A percentile compares a stretch with the other conserved stretches of the same genome.
Evolutionary conservation across 2,797 vertebrate species (phyloP).

Genomic region (Arnoldichthys spilopterus): DNA sequence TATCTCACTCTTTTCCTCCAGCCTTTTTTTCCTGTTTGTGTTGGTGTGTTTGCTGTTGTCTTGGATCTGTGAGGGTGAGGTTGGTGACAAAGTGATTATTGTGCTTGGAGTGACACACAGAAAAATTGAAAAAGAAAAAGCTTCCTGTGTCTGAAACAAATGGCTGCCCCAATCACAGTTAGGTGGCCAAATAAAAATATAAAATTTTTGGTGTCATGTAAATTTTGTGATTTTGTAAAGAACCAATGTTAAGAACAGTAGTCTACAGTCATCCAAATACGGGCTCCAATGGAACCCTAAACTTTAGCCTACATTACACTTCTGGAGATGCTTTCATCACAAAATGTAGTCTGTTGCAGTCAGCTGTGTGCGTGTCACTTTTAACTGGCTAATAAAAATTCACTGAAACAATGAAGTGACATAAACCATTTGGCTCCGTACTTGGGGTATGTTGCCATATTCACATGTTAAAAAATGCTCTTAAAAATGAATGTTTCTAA

Average conservation of each 20-base stretch:
- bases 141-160: conserved; percentile 64
- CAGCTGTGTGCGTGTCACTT: neutral
- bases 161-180: conserved; percentile 50
- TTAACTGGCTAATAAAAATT: conserved; percentile 18
- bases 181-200: conserved; percentile 45
- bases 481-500: too few relatives aligned
- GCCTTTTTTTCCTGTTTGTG: conserved; percentile 60
- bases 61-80: conserved; percentile 55
- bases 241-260: neutral
- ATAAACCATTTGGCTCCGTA: neutral
- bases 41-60: conserved; percentile 73
- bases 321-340: neutral
- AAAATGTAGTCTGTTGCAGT: neutral
- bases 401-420: neutral
- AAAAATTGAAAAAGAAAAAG: conserved; percentile 56
- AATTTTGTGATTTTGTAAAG: neutral
- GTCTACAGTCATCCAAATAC: too few relatives aligned
- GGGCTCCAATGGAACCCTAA: too few relatives aligned
- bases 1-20: conserved; percentile 71
- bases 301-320: neutral
- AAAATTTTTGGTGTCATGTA: too few relatives aligned
- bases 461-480: neutral
- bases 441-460: neutral
- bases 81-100: conserved; percentile 71
- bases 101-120: conserved; percentile 59